Base-by-base conservation (phyloP, 2,797 vertebrate species). In the Pteronotus mesoamericanus region DNA sequence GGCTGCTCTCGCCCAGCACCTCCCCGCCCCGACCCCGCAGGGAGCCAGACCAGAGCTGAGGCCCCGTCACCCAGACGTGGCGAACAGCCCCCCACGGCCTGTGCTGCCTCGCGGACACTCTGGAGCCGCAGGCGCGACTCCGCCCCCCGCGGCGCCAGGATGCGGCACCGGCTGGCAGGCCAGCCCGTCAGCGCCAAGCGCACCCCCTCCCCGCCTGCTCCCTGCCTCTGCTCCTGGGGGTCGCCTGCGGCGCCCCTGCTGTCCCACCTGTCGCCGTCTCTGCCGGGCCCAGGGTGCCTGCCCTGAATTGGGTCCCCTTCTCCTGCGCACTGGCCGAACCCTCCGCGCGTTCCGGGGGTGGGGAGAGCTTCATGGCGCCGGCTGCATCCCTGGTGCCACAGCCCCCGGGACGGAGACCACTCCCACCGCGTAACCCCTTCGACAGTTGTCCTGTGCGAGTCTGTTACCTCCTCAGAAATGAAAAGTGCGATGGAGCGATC, bases 181-280 rank as follows among this genome's bases (percentile, higher is more conserved):
- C n/a, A n/a, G n/a, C n/a, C n/a, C n/a, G n/a, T n/a, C n/a, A n/a
- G n/a, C n/a, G n/a, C n/a, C n/a, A n/a, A n/a, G n/a, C n/a, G n/a
- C n/a, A n/a, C n/a, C n/a, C 48, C 0, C 34, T 2, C 48, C 0
- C 14, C 12, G 39, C 2, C 12, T 0, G 21, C 15, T 12, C 44
- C 37, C 34, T 2, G 61, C 2, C 21, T 29, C 34, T 24, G 18
- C 88, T 4, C 29, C 24, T 12, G n/a, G n/a, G n/a, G 39, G 69
- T 57, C 8, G 59, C 24, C 5, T 14, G 22, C 48, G 37, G 10
- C 5, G 34, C 55, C 22, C 55, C 9, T 22, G 9, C 10, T 0
- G 5, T 32, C 10, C n/a, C 0, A 1, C 5, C 4, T 1, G 0
- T 6, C 19, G 1, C 21, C 15, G 22, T n/a, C 80, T 29, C 80